phyloP scores from a whole-genome alignment of 1,140 invertebrate genomes.

The Sinonovacula constricta region DNA sequence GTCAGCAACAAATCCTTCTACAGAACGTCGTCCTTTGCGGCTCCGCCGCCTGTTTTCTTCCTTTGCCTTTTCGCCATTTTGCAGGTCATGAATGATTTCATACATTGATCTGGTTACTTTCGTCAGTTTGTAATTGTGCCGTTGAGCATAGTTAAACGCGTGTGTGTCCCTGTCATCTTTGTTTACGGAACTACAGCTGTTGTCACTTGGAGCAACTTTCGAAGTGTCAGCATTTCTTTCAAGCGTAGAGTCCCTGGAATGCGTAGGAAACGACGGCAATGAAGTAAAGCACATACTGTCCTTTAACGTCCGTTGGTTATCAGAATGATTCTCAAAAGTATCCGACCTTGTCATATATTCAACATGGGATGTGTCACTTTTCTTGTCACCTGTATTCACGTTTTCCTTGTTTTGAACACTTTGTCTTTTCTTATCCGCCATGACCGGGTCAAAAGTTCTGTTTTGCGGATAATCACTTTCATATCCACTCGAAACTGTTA shows the following conservation, averaged over 20 bases:
- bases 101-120: conserved; percentile 67
- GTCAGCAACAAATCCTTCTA: conserved; percentile 6
- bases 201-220: neutral
- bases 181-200: neutral
- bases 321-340: conserved; percentile 36
- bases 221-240: neutral
- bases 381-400: neutral
- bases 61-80: conserved; percentile 49
- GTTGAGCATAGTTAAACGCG: conserved; percentile 57
- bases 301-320: conserved; percentile 1
- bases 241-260: neutral
- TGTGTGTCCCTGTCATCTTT: conserved; percentile 16
- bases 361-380: conserved; percentile 22
- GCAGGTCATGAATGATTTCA: conserved; percentile 66
- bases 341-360: conserved; percentile 55
- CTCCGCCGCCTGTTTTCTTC: conserved; percentile 41
- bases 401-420: conserved; percentile 16
- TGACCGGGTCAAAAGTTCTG: conserved; percentile 18
- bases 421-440: neutral
- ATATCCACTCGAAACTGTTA: conserved; percentile 68
- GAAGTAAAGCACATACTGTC: conserved; percentile 26
- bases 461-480: conserved; percentile 64
- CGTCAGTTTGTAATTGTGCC: conserved; percentile 63
- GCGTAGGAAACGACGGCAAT: conserved; percentile 33
- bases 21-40: conserved; percentile 30